A percentile compares a stretch with the other conserved stretches of the same genome.
Conservation (phyloP, 2,113 vertebrate species). For the Corvus hawaiiensis region DNA sequence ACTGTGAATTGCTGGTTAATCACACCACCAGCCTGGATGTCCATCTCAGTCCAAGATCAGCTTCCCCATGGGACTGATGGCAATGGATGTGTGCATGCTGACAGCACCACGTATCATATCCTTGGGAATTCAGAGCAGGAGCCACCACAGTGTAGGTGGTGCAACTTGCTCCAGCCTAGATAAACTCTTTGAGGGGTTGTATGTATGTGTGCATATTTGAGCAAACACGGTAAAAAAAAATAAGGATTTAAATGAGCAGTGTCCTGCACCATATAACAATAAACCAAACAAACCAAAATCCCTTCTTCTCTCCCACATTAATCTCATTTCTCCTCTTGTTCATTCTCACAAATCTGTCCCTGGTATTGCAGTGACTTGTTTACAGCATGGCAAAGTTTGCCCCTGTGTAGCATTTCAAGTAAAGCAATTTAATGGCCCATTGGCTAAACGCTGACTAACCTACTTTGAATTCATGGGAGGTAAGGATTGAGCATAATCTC, state of each 20-base stretch:
- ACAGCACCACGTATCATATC: conserved; percentile 50
- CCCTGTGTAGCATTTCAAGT: conserved; percentile 2
- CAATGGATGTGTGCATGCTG: conserved; percentile 45
- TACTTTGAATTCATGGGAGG: conserved; percentile 21
- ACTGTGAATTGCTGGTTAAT: not conserved
- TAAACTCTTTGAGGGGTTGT: not conserved
- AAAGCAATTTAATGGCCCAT: conserved; percentile 49
- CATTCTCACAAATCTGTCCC: not conserved
- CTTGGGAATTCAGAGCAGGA: conserved; percentile 36
- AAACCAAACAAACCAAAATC: not conserved
- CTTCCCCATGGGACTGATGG: conserved; percentile 55
- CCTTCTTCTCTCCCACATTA: not conserved
- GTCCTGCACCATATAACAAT: not conserved
- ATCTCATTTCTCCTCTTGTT: not conserved
- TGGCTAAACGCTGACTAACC: not conserved
- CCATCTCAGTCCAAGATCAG: conserved; percentile 64
- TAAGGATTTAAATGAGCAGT: not conserved
- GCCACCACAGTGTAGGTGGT: conserved; percentile 9
- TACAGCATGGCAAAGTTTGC: not conserved
- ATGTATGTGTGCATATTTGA: not conserved
- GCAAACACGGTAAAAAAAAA: not conserved
- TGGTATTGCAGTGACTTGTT: not conserved
- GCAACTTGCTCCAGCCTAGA: not conserved
- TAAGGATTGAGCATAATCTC: not conserved
- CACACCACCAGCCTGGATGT: not conserved